These are phyloP conservation scores for Orthonychiurus folsomi DNA, from an alignment of 2,888 invertebrate species.

Conservation along the genomic window DNA sequence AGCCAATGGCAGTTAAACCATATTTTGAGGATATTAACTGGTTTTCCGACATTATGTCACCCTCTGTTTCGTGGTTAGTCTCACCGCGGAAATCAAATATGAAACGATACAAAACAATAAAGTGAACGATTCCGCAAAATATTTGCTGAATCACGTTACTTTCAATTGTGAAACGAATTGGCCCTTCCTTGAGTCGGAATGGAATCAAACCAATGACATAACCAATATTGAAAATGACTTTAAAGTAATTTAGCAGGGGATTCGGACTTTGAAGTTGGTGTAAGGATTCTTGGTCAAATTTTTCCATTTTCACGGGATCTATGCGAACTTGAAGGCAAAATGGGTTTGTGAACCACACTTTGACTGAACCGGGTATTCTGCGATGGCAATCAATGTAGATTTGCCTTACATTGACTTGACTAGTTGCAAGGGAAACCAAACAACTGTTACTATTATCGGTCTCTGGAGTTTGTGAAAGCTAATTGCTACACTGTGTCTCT, in stretches of 20 bases:
- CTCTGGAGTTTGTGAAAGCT: too few relatives aligned
- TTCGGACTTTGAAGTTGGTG: too few relatives aligned
- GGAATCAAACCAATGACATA: neutral
- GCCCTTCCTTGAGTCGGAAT: neutral
- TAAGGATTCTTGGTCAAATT: too few relatives aligned
- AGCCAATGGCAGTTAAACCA: neutral
- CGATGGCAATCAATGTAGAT: too few relatives aligned
- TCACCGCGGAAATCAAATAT: neutral
- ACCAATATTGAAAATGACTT: neutral
- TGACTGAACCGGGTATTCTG: too few relatives aligned
- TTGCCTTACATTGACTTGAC: too few relatives aligned
- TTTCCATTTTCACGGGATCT: too few relatives aligned
- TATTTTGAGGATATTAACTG: neutral
- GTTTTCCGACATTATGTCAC: neutral
- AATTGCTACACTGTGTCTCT: too few relatives aligned
- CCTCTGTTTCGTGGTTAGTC: constrained; percentile 1
- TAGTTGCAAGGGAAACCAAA: too few relatives aligned
- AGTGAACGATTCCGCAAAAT: constrained; percentile 1
- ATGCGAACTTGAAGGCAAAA: too few relatives aligned
- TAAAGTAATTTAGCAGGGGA: neutral
- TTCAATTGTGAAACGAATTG: neutral
- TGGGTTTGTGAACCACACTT: too few relatives aligned
- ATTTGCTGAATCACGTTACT: neutral
- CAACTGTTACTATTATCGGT: too few relatives aligned
- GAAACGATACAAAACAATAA: neutral